These are phyloP conservation scores for Zygaena filipendulae DNA, from an alignment of 2,888 invertebrate genomes.

Conservation along the genomic window DNA sequence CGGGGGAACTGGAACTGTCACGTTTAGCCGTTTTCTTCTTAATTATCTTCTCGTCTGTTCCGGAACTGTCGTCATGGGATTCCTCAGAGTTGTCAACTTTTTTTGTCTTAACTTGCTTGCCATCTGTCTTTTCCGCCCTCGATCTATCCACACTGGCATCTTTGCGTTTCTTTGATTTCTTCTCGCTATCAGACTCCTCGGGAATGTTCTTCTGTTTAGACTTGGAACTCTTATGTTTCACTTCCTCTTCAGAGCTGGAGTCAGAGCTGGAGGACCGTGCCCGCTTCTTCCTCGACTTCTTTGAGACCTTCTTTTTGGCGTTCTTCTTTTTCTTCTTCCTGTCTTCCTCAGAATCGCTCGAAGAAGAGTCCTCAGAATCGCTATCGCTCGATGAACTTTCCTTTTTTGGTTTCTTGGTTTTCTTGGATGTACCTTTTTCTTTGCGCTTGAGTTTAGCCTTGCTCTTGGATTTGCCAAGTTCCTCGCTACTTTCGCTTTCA, in stretches of 20 bases:
- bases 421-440: constrained; percentile 69
- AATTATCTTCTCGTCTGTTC: constrained; percentile 60
- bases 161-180: constrained; percentile 53
- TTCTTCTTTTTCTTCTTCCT: constrained; percentile 61
- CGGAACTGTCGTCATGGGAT: constrained; percentile 52
- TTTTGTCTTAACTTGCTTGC: constrained; percentile 40
- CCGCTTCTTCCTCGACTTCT: constrained; percentile 56
- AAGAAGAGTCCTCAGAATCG: constrained; percentile 60
- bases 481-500: constrained; percentile 57
- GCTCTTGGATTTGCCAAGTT: constrained; percentile 45
- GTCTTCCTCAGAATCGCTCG: constrained; percentile 61
- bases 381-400: constrained; percentile 60
- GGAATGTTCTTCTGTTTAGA: constrained; percentile 59
- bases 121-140: constrained; percentile 42
- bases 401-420: constrained; percentile 56
- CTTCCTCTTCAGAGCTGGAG: constrained; percentile 63
- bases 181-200: constrained; percentile 54
- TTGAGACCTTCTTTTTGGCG: constrained; percentile 53
- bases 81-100: constrained; percentile 53
- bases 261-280: constrained; percentile 59
- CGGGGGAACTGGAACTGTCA: constrained; percentile 48
- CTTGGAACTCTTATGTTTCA: constrained; percentile 54
- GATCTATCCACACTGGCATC: constrained; percentile 43
- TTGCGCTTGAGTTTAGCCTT: constrained; percentile 58
- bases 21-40: constrained; percentile 61